Evolutionary conservation across 1,140 invertebrate genomes (phyloP), one percentile per base, ranked within the genome.

Genomic region (Helicoverpa armigera): DNA sequence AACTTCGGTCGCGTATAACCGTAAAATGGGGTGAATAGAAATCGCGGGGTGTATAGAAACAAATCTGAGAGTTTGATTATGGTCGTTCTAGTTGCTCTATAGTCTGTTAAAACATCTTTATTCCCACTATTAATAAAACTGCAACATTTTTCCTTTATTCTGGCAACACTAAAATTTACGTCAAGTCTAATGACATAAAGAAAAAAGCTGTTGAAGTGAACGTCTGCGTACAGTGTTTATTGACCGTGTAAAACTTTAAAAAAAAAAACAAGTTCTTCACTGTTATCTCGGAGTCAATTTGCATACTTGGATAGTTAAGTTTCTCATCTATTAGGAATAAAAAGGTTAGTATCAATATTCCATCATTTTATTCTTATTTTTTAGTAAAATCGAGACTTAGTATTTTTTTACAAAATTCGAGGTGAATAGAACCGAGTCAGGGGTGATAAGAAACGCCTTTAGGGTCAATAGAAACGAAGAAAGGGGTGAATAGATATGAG

Each of bases 11-110:
- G n/a, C n/a, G n/a, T n/a, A n/a, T n/a, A n/a, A 56, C 54, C 54
- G 54, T 56, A 56, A 56, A 56, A 56, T 56, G 54, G 54, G 54
- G 54, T 56, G 54, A 56, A 56, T 56, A 56, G 54, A 56, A 56
- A 56, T 56, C 54, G 54, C n/a, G 54, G 54, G 54, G 54, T 56
- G 54, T 16, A 56, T 56, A 56, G 54, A 56, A 18, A 56, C 54
- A 56, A 56, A 56, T 16, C 18, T 9, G 54, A 16, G 10, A 56
- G 54, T 56, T 56, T 56, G 54, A 56, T 56, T 16, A 56, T 16
- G 7, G n/a, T 56, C n/a, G n/a, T 16, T 56, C 54, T 56, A 56
- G 54, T 18, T n/a, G n/a, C 1, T 56, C 54, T 56, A 18, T 56
- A 56, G n/a, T n/a, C 54, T 56, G 18, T 56, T 16, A 16, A 0